Conservation (phyloP, 2,797 vertebrate genomes). For the Galagoides demidoff region DNA sequence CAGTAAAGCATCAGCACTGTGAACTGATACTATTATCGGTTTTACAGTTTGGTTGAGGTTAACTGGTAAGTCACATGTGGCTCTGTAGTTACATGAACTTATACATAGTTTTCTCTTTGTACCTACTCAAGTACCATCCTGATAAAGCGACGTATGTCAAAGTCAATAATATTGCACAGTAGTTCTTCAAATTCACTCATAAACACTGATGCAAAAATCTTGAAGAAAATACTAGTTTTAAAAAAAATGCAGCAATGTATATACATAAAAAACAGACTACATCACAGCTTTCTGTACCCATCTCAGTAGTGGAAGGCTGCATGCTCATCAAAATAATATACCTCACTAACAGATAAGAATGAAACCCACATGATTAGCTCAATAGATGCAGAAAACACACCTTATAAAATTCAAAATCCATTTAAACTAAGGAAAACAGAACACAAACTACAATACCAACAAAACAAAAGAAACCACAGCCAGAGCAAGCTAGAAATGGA, state of each 20-base stretch:
- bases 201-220: background rate
- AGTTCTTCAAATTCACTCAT: background rate
- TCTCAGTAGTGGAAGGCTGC: background rate
- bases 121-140: background rate
- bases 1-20: accelerated
- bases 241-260: background rate
- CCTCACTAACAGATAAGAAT: background rate
- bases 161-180: background rate
- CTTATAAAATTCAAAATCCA: background rate
- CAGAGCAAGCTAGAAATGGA: background rate
- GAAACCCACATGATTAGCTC: background rate
- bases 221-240: background rate
- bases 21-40: accelerated
- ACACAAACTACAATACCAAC: background rate
- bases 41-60: background rate
- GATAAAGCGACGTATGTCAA: background rate
- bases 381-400: background rate
- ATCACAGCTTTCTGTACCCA: background rate
- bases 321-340: accelerated
- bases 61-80: background rate
- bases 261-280: background rate
- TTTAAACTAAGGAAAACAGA: background rate
- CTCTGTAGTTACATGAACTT: background rate
- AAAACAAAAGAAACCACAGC: background rate
- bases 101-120: background rate